Evolutionary conservation across 2,888 invertebrate genomes (phyloP), one percentile per base, ranked within the genome.

Genomic region (Eristalis intricaria): DNA sequence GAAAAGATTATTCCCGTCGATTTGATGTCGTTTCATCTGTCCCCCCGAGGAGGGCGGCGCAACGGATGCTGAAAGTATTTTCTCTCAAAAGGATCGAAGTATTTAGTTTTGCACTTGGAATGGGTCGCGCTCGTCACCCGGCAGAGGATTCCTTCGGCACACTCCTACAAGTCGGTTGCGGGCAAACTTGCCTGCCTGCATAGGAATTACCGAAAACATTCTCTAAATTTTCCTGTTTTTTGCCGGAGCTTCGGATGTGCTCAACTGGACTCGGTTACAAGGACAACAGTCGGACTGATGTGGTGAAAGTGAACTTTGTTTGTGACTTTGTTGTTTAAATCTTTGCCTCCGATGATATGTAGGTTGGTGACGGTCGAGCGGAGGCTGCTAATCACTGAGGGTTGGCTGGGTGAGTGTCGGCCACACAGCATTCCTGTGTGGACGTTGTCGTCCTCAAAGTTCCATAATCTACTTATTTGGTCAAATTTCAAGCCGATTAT

Each of bases 401-500:
- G 50, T 75, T 35, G 68, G 65, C 68, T 58, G 60, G 60, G 26
- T 11, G 35, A 69, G 69, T 70, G 65, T 61, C 15, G 74, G 66
- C 60, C 66, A 63, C 73, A 69, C 65, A 60, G n/a, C 38, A 70
- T 43, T n/a, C 26, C 23, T 22, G 1, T 23, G 19, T 60, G n/a
- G 71, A 50, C 65, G 38, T 58, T 63, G 29, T 29, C 29, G 4
- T 38, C 38, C 60, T 15, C 29, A 50, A 76, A 80, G 61, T 84
- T 84, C 73, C 68, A 35, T 84, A 84, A 80, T 84, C 84, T 80
- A 71, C 84, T 84, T 84, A 84, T 40, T 66, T 68, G 84, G 84
- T 84, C 80, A 84, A 84, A 84, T 84, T 76, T 76, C 84, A 84
- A 80, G 76, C 80, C 80, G 84, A 84, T 84, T 84, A 80, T 80